Base-by-base conservation (phyloP, 2,888 invertebrate species). In the Bombyx huttoni region DNA sequence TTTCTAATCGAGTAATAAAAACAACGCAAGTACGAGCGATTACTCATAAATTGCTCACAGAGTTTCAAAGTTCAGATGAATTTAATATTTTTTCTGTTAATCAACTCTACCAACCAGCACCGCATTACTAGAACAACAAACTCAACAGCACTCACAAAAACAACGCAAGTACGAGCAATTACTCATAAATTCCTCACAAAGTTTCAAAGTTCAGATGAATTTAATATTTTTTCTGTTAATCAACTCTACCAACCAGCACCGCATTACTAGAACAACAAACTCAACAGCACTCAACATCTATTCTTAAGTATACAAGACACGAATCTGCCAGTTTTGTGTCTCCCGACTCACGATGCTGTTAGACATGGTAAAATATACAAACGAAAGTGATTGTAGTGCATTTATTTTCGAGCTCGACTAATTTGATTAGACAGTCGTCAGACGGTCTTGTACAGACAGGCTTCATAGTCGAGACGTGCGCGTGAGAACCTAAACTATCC, bases 401-500 rank as follows among this genome's bases (percentile, higher is more conserved):
- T 24, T 24, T 14, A 34, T 40, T 40, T 13, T 49, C 45, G 48
- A 58, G 61, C 60, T 59, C 65, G 66, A 53, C 55, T 40, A 50
- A 40, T 40, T 40, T 63, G 63, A 67, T 66, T 65, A 63, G 65
- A 69, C 65, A 68, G 66, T 64, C 40, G 70, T 67, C 68, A 64
- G 67, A 67, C 68, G 71, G 75, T 80, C 75, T 76, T 78, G 64
- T 72, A 67, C 40, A 60, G 67, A 75, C 78, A 76, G 71, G 73
- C 78, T 67, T 67, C 55, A 56, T 59, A 66, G 65, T 65, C 62
- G 62, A 58, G 62, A 65, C 62, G 63, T 62, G 73, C 67, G 68
- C 84, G 83, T 85, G 86, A 75, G 86, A 86, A 85, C 66, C 55
- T 58, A 64, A 53, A 52, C 51, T 49, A 48, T 52, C 67, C 64